Percentiles rank a stretch among this genome's conserved stretches.
phyloP scores from a whole-genome alignment of 2,113 vertebrate genomes.

The Petrocephalus zakoni region DNA sequence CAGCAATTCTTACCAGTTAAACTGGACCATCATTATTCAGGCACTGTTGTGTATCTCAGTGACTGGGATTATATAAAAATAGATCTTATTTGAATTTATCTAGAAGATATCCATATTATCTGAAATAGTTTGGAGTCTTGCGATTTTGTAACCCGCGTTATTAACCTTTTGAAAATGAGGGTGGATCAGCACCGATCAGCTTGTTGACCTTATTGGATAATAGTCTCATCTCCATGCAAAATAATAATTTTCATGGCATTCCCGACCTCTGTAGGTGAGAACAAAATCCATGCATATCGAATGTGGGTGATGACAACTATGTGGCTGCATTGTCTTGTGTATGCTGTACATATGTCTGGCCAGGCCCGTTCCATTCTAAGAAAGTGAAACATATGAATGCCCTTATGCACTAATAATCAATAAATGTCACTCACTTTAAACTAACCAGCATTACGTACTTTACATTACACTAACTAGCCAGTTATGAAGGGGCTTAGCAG shows the following conservation, averaged over 20 bases:
- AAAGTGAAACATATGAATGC: background rate
- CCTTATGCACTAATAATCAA: background rate
- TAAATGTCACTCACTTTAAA: background rate
- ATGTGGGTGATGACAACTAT: background rate
- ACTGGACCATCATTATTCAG: conserved; percentile 28
- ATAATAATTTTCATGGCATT: background rate
- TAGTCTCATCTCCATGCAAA: conserved; percentile 10
- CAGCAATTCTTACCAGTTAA: conserved; percentile 29
- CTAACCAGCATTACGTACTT: background rate
- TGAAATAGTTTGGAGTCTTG: conserved; percentile 3
- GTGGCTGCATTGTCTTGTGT: background rate
- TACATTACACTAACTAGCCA: background rate
- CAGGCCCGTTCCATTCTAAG: background rate
- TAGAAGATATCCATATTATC: conserved; percentile 5
- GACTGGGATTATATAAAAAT: conserved; percentile 36
- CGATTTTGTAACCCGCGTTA: background rate
- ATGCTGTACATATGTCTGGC: background rate
- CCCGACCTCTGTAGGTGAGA: background rate
- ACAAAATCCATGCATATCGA: background rate
- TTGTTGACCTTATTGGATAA: conserved; percentile 22
- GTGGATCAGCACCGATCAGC: conserved; percentile 2
- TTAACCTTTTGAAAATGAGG: conserved; percentile 20
- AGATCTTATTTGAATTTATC: conserved; percentile 18
- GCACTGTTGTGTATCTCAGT: conserved; percentile 23
- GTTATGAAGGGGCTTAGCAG: background rate